Evolutionary conservation across 1,140 invertebrate species (phyloP), one percentile per base, ranked within the genome.

Genomic region (Stratiolaelaps scimitus): DNA sequence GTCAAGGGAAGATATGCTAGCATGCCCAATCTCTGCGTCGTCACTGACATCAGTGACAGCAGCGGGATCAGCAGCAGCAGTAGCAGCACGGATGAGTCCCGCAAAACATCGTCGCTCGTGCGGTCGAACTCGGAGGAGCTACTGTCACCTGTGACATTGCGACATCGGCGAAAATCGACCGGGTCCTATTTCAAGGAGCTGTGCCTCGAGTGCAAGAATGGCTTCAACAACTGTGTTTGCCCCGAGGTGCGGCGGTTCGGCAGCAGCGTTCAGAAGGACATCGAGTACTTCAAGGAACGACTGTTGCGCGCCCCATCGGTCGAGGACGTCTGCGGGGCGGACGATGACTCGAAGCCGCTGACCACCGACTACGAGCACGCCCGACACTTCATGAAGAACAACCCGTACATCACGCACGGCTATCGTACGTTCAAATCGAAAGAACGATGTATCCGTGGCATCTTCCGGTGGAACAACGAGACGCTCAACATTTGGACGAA

Each of bases 401-500:
- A 60, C 34, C 53, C 23, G 26, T 60, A 60, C 53, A 60, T 60
- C 17, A 60, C 53, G 23, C 26, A 60, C 17, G 53, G 53, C 15
- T 60, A 60, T 4, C 53, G 53, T 23, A 60, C 53, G 15, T 60
- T 60, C 23, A 60, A 34, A 60, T 60, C 53, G 23, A 60, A 60
- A 34, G 53, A 60, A 26, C 26, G 23, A 20, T 60, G 53, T 23
- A 60, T 60, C 4, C 53, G 53, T 6, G 53, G 53, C 1, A 60
- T 60, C 34, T 60, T 60, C 23, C 53, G 17, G 13, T 60, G 53
- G 53, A 60, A 60, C 23, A 60, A 60, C 26, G 53, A 60, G 26
- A 60, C 53, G 13, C 53, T 60, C 13, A 60, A 60, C 23, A 60
- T 60, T 20, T 60, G 53, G 53, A 60, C 53, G 15, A 60, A 60